These are phyloP conservation scores for Therioaphis trifolii DNA, from an alignment of 2,888 invertebrate genomes.

Conservation along the genomic window DNA sequence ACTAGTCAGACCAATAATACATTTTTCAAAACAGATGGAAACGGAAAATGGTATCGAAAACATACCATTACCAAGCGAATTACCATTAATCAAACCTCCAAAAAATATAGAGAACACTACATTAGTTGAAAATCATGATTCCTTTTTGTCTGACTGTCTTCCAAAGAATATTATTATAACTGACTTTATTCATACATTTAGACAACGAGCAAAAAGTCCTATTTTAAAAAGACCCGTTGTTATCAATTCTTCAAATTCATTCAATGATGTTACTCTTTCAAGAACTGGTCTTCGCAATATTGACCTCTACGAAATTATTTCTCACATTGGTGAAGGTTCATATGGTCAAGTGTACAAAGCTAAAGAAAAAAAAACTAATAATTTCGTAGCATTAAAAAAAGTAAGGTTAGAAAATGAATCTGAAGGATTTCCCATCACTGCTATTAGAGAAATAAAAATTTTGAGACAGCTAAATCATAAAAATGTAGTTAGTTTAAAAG, in stretches of 20 bases:
- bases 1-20: conserved; percentile 46
- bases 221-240: conserved; percentile 52
- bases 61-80: conserved; percentile 57
- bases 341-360: conserved; percentile 99
- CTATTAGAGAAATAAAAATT: conserved; percentile 97
- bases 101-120: conserved; percentile 41
- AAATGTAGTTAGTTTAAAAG: conserved; percentile 96
- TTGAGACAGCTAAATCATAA: conserved; percentile 95
- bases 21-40: conserved; percentile 58
- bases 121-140: conserved; percentile 60
- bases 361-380: conserved; percentile 76
- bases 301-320: conserved; percentile 94
- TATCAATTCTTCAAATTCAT: conserved; percentile 34
- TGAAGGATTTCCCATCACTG: conserved; percentile 97
- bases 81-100: conserved; percentile 36
- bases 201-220: conserved; percentile 58
- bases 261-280: conserved; percentile 10
- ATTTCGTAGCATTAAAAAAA: conserved; percentile 91
- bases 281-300: conserved; percentile 76
- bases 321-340: conserved; percentile 98
- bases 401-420: conserved; percentile 98
- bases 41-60: conserved; percentile 58
- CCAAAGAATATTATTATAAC: conserved; percentile 58
- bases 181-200: conserved; percentile 53
- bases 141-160: conserved; percentile 58